phyloP scores from a whole-genome alignment of 2,888 invertebrate species.

The Parnassius glacialis region DNA sequence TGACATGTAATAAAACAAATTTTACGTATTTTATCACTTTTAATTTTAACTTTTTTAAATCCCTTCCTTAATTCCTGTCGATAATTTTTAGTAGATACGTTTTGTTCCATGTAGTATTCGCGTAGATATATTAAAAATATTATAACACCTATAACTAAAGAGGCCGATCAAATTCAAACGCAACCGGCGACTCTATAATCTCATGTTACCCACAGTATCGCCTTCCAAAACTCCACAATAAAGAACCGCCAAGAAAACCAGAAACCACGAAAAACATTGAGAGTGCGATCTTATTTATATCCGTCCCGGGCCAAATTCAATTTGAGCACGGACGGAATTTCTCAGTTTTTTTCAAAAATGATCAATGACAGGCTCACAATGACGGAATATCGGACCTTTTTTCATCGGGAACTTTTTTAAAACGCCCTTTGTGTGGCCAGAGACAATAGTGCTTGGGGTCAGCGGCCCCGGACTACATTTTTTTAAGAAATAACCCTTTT shows the following conservation, averaged over 20 bases:
- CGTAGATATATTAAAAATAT: too few relatives aligned
- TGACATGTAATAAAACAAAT: too few relatives aligned
- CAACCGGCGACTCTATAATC: not conserved
- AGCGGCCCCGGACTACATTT: slow-evolving; percentile 45
- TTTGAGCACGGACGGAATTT: slow-evolving; percentile 54
- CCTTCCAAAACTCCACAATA: slow-evolving; percentile 24
- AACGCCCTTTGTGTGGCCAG: slow-evolving; percentile 53
- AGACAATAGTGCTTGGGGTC: slow-evolving; percentile 67
- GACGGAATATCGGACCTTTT: slow-evolving; percentile 63
- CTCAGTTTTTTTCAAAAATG: slow-evolving; percentile 71
- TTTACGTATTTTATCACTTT: too few relatives aligned
- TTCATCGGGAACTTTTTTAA: slow-evolving; percentile 38
- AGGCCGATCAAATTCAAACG: not conserved
- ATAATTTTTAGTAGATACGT: too few relatives aligned
- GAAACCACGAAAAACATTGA: slow-evolving; percentile 34
- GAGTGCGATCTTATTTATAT: slow-evolving; percentile 33
- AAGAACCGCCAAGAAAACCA: slow-evolving; percentile 31
- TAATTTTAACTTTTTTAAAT: too few relatives aligned
- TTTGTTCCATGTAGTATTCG: too few relatives aligned
- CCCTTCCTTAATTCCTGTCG: too few relatives aligned
- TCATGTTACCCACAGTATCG: slow-evolving; percentile 14
- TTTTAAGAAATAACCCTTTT: slow-evolving; percentile 16
- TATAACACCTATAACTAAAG: too few relatives aligned
- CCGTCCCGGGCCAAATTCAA: slow-evolving; percentile 54
- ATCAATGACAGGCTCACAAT: slow-evolving; percentile 75